These are phyloP conservation scores for Poecilus cupreus DNA, from an alignment of 2,888 invertebrate genomes.

Conservation along the genomic window DNA sequence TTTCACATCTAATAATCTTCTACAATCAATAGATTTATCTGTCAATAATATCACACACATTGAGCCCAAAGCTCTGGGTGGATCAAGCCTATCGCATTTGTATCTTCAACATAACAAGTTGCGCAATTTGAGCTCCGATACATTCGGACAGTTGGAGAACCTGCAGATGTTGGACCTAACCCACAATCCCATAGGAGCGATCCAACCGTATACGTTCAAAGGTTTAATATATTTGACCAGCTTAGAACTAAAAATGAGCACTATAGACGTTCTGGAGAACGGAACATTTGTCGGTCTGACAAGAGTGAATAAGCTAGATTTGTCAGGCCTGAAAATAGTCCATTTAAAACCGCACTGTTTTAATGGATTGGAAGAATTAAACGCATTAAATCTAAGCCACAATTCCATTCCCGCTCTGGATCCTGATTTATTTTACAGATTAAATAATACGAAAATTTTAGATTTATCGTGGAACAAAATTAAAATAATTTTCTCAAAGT, in stretches of 20 bases:
- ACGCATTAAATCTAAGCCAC: slow-evolving; percentile 56
- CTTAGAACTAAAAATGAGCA: slow-evolving; percentile 53
- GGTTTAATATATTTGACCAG: slow-evolving; percentile 28
- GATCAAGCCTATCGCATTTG: slow-evolving; percentile 1
- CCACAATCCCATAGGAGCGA: slow-evolving; percentile 32
- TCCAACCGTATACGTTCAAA: slow-evolving; percentile 51
- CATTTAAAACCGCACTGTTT: slow-evolving; percentile 59
- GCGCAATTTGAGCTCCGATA: slow-evolving; percentile 15
- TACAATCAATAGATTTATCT: slow-evolving; percentile 46
- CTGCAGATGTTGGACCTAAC: slow-evolving; percentile 35
- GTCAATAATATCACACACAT: slow-evolving; percentile 43
- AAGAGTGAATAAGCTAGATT: slow-evolving; percentile 58
- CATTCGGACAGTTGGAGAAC: slow-evolving; percentile 52
- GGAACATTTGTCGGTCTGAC: slow-evolving; percentile 59
- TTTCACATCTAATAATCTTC: slow-evolving; percentile 22
- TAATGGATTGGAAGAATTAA: slow-evolving; percentile 57
- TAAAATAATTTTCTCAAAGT: slow-evolving; percentile 48
- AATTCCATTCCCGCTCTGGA: slow-evolving; percentile 60
- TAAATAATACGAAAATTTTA: slow-evolving; percentile 54
- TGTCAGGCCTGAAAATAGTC: slow-evolving; percentile 60
- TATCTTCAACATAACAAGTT: slow-evolving; percentile 52
- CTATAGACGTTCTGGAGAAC: slow-evolving; percentile 52
- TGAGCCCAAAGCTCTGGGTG: background rate
- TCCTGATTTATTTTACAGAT: slow-evolving; percentile 58
- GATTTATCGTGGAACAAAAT: slow-evolving; percentile 59